These are phyloP conservation scores for Caradrina kadenii DNA, from an alignment of 2,888 invertebrate genomes.

Conservation along the genomic window DNA sequence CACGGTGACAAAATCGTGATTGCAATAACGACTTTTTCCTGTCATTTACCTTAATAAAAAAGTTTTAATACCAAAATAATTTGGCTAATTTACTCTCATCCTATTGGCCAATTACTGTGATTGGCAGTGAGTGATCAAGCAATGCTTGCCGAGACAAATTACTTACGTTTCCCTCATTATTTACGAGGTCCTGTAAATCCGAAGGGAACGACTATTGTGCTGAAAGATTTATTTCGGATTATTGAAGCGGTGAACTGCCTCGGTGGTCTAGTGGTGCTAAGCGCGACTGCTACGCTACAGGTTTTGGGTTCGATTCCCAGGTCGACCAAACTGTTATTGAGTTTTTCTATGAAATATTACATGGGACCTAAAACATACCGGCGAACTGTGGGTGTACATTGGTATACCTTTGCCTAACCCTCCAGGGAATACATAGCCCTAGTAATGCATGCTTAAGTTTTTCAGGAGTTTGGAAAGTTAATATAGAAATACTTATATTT, in stretches of 20 bases:
- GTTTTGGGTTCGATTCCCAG: no score
- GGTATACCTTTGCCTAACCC: no score
- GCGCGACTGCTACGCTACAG: no score
- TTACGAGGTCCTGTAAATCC: conserved; percentile 38
- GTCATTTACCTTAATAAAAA: conserved; percentile 18
- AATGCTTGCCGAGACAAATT: conserved; percentile 13
- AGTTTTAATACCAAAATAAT: conserved; percentile 31
- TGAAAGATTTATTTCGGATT: background rate
- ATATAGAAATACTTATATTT: no score
- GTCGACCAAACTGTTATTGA: no score
- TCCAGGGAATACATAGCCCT: no score
- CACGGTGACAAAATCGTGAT: background rate
- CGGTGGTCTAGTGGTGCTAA: no score
- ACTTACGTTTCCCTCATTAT: conserved; percentile 30
- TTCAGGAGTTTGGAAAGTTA: no score
- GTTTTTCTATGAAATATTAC: no score
- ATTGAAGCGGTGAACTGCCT: background rate
- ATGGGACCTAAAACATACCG: no score
- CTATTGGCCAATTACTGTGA: conserved; percentile 43
- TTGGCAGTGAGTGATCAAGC: conserved; percentile 43
- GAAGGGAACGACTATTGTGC: background rate
- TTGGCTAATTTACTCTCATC: conserved; percentile 23
- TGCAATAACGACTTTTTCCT: background rate
- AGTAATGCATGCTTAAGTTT: no score
- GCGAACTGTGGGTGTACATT: no score